These are phyloP conservation scores for Pediacus dermestoides DNA, from an alignment of 2,888 invertebrate genomes.

Conservation along the genomic window DNA sequence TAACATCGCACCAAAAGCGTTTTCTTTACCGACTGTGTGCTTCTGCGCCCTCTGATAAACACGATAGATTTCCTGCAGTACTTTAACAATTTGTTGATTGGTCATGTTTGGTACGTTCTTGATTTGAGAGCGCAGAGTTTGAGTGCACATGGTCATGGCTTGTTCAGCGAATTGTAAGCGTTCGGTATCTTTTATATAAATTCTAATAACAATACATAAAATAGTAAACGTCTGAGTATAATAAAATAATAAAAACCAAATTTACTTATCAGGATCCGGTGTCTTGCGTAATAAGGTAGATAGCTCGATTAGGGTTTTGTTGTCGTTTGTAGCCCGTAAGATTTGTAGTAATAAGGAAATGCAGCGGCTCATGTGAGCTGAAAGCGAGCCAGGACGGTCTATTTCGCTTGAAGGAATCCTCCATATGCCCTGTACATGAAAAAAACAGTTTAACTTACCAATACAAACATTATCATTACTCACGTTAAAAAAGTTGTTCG, in stretches of 20 bases:
- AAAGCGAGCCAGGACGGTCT: conserved; percentile 87
- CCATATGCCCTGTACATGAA: conserved; percentile 72
- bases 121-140: conserved; percentile 64
- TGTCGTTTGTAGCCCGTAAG: conserved; percentile 74
- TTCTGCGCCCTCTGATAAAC: conserved; percentile 68
- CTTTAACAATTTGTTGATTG: conserved; percentile 45
- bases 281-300: conserved; percentile 72
- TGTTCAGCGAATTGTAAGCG: conserved; percentile 76
- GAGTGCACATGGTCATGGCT: conserved; percentile 70
- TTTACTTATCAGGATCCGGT: conserved; percentile 82
- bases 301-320: conserved; percentile 73
- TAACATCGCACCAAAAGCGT: conserved; percentile 61
- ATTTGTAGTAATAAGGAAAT: conserved; percentile 79
- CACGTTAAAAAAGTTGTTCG: conserved; percentile 85
- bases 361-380: conserved; percentile 85
- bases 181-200: conserved; percentile 82
- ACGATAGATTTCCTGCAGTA: conserved; percentile 60
- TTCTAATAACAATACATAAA: conserved; percentile 49
- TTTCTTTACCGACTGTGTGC: conserved; percentile 57
- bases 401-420: conserved; percentile 86
- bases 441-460: conserved; percentile 11
- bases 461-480: conserved; percentile 38
- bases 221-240: too few species aligned
- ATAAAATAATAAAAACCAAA: not conserved
- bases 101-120: conserved; percentile 47